phyloP scores from a whole-genome alignment of 2,888 invertebrate species.

The Zele albiditarsus region DNA sequence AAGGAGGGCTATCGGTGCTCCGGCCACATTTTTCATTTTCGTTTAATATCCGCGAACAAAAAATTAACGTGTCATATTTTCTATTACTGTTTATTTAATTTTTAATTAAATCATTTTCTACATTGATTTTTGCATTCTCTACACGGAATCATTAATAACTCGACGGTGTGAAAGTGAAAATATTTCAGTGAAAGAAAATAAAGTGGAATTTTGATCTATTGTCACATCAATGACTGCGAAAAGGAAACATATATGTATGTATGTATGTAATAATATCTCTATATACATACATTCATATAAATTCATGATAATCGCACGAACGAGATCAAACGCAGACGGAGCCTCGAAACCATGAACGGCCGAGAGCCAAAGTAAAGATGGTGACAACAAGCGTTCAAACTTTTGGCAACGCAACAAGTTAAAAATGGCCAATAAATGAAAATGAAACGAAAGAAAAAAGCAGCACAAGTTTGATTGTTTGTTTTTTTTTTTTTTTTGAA shows the following conservation, averaged over 20 bases:
- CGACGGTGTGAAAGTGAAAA: no score
- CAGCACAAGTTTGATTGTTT: not conserved
- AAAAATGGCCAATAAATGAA: constrained; percentile 26
- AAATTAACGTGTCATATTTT: no score
- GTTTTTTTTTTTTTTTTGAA: not conserved
- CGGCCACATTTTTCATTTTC: constrained; percentile 42
- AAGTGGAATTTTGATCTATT: no score
- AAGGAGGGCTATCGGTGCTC: constrained; percentile 39
- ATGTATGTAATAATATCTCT: no score
- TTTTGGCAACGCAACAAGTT: constrained; percentile 45
- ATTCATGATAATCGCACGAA: not conserved
- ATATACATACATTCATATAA: constrained; percentile 4
- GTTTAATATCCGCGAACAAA: no score
- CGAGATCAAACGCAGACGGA: constrained; percentile 42
- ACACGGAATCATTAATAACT: no score
- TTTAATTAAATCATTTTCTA: not conserved
- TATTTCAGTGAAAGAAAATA: not conserved
- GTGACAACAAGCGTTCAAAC: constrained; percentile 47
- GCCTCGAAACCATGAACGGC: constrained; percentile 46
- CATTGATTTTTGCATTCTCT: not conserved
- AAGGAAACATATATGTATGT: no score
- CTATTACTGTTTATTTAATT: not conserved
- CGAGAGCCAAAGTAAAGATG: constrained; percentile 48
- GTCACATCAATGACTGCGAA: no score
- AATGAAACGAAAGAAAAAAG: not conserved